A percentile compares a stretch with the other conserved stretches of the same genome.
Conservation (phyloP, 1,140 invertebrate genomes). For the Harpegnathos saltator region DNA sequence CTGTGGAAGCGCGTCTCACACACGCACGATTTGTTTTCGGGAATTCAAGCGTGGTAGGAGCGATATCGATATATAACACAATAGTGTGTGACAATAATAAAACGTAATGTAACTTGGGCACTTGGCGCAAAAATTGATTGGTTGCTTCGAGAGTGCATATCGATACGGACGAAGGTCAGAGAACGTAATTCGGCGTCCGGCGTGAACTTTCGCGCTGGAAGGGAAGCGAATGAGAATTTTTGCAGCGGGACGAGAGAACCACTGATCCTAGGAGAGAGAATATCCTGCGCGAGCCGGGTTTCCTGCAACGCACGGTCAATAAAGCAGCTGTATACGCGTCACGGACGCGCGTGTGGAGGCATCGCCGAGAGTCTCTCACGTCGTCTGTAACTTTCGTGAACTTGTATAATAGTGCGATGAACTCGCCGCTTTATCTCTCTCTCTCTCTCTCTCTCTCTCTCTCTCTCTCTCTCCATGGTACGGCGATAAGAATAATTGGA, state of each 20-base stretch:
- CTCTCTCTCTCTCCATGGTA: conserved; percentile 31
- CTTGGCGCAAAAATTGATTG: not conserved
- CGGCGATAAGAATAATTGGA: conserved; percentile 62
- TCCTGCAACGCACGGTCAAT: conserved; percentile 16
- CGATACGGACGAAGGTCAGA: not conserved
- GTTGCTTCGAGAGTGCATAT: not conserved
- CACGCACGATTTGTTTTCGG: not conserved
- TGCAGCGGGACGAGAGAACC: not conserved
- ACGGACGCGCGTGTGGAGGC: conserved; percentile 3
- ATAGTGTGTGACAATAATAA: no score
- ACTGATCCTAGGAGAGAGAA: not conserved
- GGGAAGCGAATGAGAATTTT: not conserved
- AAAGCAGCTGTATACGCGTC: conserved; percentile 19
- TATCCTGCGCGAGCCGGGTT: conserved; percentile 9
- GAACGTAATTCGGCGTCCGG: not conserved
- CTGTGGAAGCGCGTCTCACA: no score
- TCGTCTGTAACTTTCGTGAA: conserved; percentile 64
- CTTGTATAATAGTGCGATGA: conserved; percentile 68
- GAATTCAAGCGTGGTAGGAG: not conserved
- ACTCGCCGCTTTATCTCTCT: conserved; percentile 65
- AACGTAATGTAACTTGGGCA: not conserved
- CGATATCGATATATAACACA: not conserved
- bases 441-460: no score
- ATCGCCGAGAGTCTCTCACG: conserved; percentile 35
- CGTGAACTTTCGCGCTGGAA: not conserved